phyloP scores from a whole-genome alignment of 92 coral and sea anemone species.

The Parazoanthus atlanticus region DNA sequence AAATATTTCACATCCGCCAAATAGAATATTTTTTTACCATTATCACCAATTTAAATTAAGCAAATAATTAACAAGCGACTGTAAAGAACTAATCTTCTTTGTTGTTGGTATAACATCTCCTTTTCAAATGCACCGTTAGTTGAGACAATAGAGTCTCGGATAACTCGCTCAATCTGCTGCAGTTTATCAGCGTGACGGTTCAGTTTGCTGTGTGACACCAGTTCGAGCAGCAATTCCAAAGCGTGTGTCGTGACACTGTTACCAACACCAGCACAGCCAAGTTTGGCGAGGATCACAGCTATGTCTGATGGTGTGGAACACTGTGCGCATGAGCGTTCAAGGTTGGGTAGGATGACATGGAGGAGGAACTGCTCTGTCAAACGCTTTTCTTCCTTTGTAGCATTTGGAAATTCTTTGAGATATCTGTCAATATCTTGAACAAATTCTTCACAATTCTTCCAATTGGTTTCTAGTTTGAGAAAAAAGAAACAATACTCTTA shows the following conservation, averaged over 20 bases:
- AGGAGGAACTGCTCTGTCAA: background rate
- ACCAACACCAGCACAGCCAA: constrained; percentile 1
- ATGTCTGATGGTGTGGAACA: too few relatives aligned
- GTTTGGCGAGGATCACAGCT: constrained; percentile 4
- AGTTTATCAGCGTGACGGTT: constrained; percentile 7
- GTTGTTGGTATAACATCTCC: too few relatives aligned
- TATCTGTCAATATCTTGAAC: background rate
- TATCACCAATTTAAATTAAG: too few relatives aligned
- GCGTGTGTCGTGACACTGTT: constrained; percentile 4
- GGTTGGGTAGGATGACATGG: background rate
- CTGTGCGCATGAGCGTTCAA: background rate
- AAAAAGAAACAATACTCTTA: background rate
- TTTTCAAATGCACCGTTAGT: background rate
- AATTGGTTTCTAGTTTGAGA: background rate
- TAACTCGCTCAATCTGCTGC: background rate
- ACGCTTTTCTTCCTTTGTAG: background rate
- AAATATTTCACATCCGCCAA: too few relatives aligned
- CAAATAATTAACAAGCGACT: too few relatives aligned
- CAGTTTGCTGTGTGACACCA: constrained; percentile 13
- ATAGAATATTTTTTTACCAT: too few relatives aligned
- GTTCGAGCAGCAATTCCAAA: background rate
- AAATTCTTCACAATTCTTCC: constrained; percentile 2
- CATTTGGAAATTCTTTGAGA: background rate
- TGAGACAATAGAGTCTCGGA: constrained; percentile 3
- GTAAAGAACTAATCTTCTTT: too few relatives aligned